Base-by-base conservation (phyloP, 2,113 vertebrate genomes). In the Tauraco erythrolophus region DNA sequence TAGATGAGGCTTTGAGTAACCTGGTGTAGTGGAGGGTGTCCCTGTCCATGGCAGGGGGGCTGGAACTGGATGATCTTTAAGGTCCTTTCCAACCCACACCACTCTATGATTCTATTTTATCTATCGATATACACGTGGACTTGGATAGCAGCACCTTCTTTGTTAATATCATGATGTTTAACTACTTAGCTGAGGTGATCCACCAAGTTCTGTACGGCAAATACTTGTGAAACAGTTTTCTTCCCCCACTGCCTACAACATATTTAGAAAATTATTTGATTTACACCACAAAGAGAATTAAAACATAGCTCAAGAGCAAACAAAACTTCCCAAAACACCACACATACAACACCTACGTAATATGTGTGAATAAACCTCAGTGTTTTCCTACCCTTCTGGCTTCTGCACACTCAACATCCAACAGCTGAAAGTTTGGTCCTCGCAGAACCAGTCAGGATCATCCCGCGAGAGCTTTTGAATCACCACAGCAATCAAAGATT, bases 211-310 rank as follows among this genome's bases (percentile, higher is more conserved):
- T 83, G 92, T 27, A 72, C 8, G 7, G 91, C 91, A 82, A 48
- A 94, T 37, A 94, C 92, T 97, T 96, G 89, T 21, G 53, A 97
- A 97, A 97, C 50, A 65, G 21, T 70, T 95, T 96, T 91, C 95
- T 97, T 97, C 91, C 95, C 96, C 80, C 33, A 50, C 76, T 71
- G 83, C 76, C 66, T 89, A 81, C 37, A 48, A 78, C 1, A 0
- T 33, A 76, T 60, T 96, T 76, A 45, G 28, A 85, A 51, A 79
- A 94, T 85, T 93, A 68, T 93, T 82, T 88, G 72, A 88, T 95
- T 94, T 92, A 80, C 62, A 69, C 85, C 90, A 94, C 82, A 95
- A 95, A 91, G 89, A 80, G 50, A 79, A 95, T 77, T 94, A 88
- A 93, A 95, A 90, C 75, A 48, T 1, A 86, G 89, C 72, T 93